Evolutionary conservation across 2,888 invertebrate species (phyloP).

Genomic region (Nesidiocoris tenuis): DNA sequence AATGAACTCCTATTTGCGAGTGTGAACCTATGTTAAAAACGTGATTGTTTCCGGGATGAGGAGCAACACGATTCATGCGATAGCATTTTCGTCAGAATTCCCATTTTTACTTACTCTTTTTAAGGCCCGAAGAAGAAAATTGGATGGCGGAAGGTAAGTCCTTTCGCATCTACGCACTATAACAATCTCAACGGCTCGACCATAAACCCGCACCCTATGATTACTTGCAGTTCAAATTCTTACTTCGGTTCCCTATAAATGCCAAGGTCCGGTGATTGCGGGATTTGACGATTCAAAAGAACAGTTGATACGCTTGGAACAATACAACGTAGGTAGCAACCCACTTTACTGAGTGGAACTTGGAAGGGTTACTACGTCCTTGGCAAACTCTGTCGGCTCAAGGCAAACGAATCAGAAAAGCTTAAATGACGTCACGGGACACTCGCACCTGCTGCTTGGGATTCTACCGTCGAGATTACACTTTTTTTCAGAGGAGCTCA

Average conservation of each 20-base stretch:
- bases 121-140: too few relatives aligned
- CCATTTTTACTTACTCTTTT: too few relatives aligned
- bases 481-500: not conserved
- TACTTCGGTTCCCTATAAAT: not conserved
- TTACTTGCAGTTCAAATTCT: not conserved
- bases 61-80: too few relatives aligned
- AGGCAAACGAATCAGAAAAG: slow-evolving; percentile 20
- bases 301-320: not conserved
- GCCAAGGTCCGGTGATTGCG: slow-evolving; percentile 16
- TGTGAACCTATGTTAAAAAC: too few relatives aligned
- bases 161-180: too few relatives aligned
- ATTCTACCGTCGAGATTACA: slow-evolving; percentile 28
- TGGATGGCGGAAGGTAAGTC: too few relatives aligned
- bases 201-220: not conserved
- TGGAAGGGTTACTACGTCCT: slow-evolving; percentile 27
- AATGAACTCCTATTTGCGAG: too few relatives aligned
- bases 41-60: too few relatives aligned
- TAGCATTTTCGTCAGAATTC: too few relatives aligned
- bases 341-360: not conserved
- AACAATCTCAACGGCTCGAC: not conserved
- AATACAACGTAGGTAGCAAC: not conserved
- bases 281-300: not conserved
- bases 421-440: slow-evolving; percentile 25
- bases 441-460: slow-evolving; percentile 35
- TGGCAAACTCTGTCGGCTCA: slow-evolving; percentile 16